Base-by-base conservation (phyloP, 2,797 vertebrate species). In the Steatocranus sp. region DNA sequence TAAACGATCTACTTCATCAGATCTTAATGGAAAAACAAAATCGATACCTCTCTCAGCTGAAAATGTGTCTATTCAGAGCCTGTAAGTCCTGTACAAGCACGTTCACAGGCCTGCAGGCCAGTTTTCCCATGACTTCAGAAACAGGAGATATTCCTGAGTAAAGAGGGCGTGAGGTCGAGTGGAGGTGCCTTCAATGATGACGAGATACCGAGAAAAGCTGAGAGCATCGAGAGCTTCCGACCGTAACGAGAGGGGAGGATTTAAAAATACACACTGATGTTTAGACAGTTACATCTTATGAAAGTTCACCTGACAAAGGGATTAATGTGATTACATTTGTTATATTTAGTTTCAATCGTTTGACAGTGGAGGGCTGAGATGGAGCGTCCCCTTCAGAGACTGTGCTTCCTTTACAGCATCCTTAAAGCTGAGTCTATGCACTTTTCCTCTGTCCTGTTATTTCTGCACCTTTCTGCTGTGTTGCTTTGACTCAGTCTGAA, bases 91-190 rank as follows among this genome's bases (percentile, higher is more conserved):
- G n/a, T n/a, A n/a, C n/a, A n/a, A n/a, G n/a, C n/a, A 25, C 4
- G 0, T 23, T 15, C 61, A 66, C 17, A 2, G 58, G 32, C 36
- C 61, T 25, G 36, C 61, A 41, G 12, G 36, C 61, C 36, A 23
- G 8, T 0, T 23, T 41, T 41, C n/a, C n/a, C 20, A 17, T 43
- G 63, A 2, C 38, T 2, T 43, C 38, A 25, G 8, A 7, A 17
- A 11, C 0, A 10, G 63, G 4, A 41, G 14, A 11, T 5, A 15
- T 0, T 25, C 8, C 20, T 7, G 36, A 6, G 38, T 7, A 7
- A 43, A 11, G 14, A 68, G 20, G 14, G 20, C 36, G 4, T 20
- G 5, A 15, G 5, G 61, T 23, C 11, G 2, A 36, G 8, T 2
- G 4, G 10, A 38, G 58, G 38, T 38, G 58, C 6, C 20, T 51